Base-by-base conservation (phyloP, 2,113 vertebrate species). In the Psittacus erithacus region DNA sequence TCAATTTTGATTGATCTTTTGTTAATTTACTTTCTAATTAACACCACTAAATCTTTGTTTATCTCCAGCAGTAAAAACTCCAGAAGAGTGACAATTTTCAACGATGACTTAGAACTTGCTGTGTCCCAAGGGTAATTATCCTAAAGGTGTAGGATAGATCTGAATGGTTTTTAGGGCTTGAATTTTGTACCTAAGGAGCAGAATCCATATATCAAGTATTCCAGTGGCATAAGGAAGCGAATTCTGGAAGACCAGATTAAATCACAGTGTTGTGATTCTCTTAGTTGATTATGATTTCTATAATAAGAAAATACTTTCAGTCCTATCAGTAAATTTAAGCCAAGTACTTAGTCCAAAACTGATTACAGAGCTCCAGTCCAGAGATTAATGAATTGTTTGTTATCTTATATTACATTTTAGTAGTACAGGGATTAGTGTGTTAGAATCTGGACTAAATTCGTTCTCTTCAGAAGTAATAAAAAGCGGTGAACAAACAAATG, bases 41-140 rank as follows among this genome's bases (percentile, higher is more conserved):
- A 62, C 27, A 39, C 0, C 1, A 47, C 64, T 67, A 82, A 50
- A 43, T 60, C 4, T 52, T 75, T 49, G 5, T 23, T 38, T 9
- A 35, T 76, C 22, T n/a, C 31, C 15, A 69, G 7, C n/a, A 73
- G 7, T 75, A 69, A 17, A 57, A 73, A 28, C 67, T 63, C 11
- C 17, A 60, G 29, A 57, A 62, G 13, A 7, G 8, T 44, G 27
- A 31, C 9, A 52, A 17, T 55, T 85, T 88, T 73, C 41, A 79
- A 43, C 24, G 47, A 19, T 25, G 5, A 43, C 10, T 79, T 87
- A 43, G 22, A 84, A 68, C 13, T 11, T 38, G 35, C 16, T 0
- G 0, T 0, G 1, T 43, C 25, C 11, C 13, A 33, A 0, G 1
- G 25, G 27, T 24, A 68, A 71, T 50, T 53, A 63, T 24, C 67